Percentiles rank a stretch among this genome's conserved stretches.
These are phyloP conservation scores for roundworm (Caenorhabditis elegans) DNA, from an alignment of 1,140 invertebrate species.

Conservation along the genomic window WBcel235 BX284603.4:10631501-10632000, in stretches of 20 bases:
- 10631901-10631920: conserved; percentile 11
- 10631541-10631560: conserved; percentile 8
- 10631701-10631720: neutral
- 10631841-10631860: conserved; percentile 1
- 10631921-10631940: conserved; percentile 1
- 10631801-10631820: neutral
- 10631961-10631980: conserved; percentile 20
- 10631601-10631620: neutral
- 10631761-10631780: neutral
- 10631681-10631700: conserved; percentile 19
- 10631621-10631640: neutral
- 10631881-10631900: neutral
- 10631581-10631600: neutral
- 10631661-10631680: neutral
- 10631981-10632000: neutral
- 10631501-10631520: neutral
- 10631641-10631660: conserved; percentile 16
- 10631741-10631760: too few species aligned
- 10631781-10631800: neutral
- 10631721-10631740: too few species aligned
- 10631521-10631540: neutral
- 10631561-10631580: neutral
- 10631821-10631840: neutral
- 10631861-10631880: conserved; percentile 16
- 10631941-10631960: conserved; percentile 22